Base-by-base conservation (phyloP, 2,888 invertebrate species). In the Spodoptera picta region DNA sequence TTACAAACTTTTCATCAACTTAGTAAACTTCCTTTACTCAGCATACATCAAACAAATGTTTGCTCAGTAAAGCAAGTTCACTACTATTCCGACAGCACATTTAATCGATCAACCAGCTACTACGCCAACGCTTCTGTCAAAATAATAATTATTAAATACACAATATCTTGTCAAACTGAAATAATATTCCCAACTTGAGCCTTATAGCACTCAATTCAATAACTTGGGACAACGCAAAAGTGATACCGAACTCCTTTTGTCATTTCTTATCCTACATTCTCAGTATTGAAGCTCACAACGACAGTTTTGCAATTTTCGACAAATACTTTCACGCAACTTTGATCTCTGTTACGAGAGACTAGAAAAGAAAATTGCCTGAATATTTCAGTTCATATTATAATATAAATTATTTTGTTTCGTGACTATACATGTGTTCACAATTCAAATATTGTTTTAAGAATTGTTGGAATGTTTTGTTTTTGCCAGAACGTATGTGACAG, bases 161-260 rank as follows among this genome's bases (percentile, higher is more conserved):
- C 24, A 44, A 27, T 47, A 48, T 54, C 31, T 43, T 42, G 12
- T 45, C 44, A 19, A 23, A 19, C 54, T 62, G 55, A 63, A 74
- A 61, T 58, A 69, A 69, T 76, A 64, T 61, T 52, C 53, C 11
- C 42, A 49, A 53, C 52, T 65, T 60, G 47, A 70, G 45, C 65
- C 62, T 60, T 58, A 72, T 65, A 61, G 61, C 61, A 54, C 58
- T 56, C 50, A 55, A 65, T 75, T 75, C 65, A 75, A 78, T 73
- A 73, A 73, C 55, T 65, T 63, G 56, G 44, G 55, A 65, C 65
- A 65, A 61, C 42, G 59, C 45, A 41, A 70, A 78, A 80, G 69
- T 73, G 65, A 70, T 61, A 65, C 56, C 49, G 47, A 60, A 65
- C 51, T 55, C 64, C 68, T 71, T 78, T 80, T 80, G 79, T 78